A percentile compares a stretch with the other conserved stretches of the same genome.
Evolutionary conservation across 53 echinoderm and acorn worm species (phyloP).

Genomic region (Apostichopus leukothele): DNA sequence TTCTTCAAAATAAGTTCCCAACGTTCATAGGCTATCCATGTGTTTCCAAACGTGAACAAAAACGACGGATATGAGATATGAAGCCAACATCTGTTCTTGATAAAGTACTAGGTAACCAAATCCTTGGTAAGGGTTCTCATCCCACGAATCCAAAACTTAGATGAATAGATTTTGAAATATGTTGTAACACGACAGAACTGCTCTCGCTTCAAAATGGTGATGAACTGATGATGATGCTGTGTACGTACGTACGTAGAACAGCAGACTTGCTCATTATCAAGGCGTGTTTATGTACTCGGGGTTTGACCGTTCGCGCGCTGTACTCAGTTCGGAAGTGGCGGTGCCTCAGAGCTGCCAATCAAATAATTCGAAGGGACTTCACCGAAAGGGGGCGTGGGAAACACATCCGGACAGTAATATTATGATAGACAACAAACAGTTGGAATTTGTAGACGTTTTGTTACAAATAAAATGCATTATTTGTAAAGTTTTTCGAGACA

Average conservation of each 20-base stretch:
- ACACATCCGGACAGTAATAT: background rate
- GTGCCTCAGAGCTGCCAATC: constrained; percentile 11
- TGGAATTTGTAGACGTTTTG: too few species aligned
- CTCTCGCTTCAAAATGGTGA: too few species aligned
- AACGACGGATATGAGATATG: background rate
- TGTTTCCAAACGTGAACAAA: background rate
- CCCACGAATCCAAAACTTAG: too few species aligned
- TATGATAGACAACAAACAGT: background rate
- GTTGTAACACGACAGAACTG: too few species aligned
- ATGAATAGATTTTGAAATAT: too few species aligned
- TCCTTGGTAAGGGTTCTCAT: too few species aligned
- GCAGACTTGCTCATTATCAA: constrained; percentile 1
- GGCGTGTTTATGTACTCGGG: background rate
- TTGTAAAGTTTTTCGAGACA: too few species aligned
- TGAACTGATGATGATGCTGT: background rate
- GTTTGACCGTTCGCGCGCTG: constrained; percentile 18
- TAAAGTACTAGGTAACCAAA: too few species aligned
- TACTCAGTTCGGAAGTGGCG: constrained; percentile 6
- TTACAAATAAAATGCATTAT: too few species aligned
- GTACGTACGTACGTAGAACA: background rate
- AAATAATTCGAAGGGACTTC: background rate
- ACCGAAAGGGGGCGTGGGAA: background rate
- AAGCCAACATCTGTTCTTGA: too few species aligned
- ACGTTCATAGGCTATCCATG: background rate
- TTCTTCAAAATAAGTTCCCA: background rate